Percentiles rank a stretch among this genome's conserved stretches.
Evolutionary conservation across 2,888 invertebrate species (phyloP).

Genomic region (Phania funesta): DNA sequence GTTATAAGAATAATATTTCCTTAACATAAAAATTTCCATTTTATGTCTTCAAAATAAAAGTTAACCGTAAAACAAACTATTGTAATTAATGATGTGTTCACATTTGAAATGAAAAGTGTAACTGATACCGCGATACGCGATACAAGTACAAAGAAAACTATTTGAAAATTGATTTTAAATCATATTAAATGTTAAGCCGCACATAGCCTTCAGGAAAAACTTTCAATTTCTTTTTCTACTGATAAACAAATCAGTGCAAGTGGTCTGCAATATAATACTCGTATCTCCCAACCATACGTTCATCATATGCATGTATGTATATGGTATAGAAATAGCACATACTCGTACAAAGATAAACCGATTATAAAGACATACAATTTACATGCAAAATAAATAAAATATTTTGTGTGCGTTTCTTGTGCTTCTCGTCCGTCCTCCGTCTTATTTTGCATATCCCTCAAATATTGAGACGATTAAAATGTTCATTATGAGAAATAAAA

Average conservation of each 20-base stretch:
- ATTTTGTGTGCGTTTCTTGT: constrained; percentile 4
- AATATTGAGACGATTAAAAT: constrained; percentile 46
- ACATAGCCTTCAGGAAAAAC: constrained; percentile 33
- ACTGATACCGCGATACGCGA: constrained; percentile 23
- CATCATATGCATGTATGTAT: too few species aligned
- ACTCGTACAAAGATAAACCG: constrained; percentile 52
- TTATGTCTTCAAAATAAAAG: neutral
- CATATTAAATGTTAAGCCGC: constrained; percentile 12
- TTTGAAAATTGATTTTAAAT: constrained; percentile 36
- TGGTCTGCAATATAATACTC: neutral
- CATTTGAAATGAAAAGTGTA: constrained; percentile 53
- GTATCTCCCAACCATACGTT: neutral
- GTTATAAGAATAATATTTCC: neutral
- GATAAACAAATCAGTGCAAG: constrained; percentile 15
- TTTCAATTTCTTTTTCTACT: constrained; percentile 48
- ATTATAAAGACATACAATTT: constrained; percentile 63
- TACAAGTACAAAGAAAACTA: neutral
- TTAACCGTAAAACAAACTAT: neutral
- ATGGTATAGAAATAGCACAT: neutral
- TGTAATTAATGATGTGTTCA: constrained; percentile 16
- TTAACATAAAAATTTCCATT: neutral
- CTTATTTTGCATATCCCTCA: neutral
- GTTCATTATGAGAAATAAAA: constrained; percentile 35
- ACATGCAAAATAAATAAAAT: constrained; percentile 29
- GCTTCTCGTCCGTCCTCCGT: neutral